Evolutionary conservation across 2,888 invertebrate species (phyloP).

Genomic region (Calephelis perditalis): DNA sequence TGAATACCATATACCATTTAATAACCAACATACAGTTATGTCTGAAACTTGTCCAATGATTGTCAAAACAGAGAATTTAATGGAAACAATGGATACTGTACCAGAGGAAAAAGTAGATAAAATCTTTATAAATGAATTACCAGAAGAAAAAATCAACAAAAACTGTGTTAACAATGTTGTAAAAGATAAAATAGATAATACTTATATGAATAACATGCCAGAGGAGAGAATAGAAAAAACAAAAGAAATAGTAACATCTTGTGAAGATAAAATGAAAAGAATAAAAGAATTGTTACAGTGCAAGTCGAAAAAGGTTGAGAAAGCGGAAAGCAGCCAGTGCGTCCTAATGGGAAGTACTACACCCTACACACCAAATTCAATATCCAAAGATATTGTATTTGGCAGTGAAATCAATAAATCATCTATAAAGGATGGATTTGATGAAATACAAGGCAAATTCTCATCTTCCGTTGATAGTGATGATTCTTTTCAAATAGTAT

Average conservation of each 20-base stretch:
- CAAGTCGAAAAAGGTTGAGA: conserved; percentile 19
- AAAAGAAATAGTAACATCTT: conserved; percentile 41
- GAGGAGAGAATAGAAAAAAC: conserved; percentile 22
- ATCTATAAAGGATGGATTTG: conserved; percentile 41
- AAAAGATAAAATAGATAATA: conserved; percentile 1
- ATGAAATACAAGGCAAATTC: conserved; percentile 61
- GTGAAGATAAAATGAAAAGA: conserved; percentile 59
- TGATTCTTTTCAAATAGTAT: conserved; percentile 70
- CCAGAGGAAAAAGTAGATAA: background rate
- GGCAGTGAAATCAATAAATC: conserved; percentile 41
- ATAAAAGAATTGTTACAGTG: conserved; percentile 48
- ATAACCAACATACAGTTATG: conserved; percentile 39
- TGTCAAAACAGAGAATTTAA: conserved; percentile 40
- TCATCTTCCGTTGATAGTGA: conserved; percentile 52
- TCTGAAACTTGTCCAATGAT: conserved; percentile 42
- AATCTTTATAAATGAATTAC: conserved; percentile 24
- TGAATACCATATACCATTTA: conserved; percentile 43
- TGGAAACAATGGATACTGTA: conserved; percentile 34
- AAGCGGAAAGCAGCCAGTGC: background rate
- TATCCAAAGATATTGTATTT: conserved; percentile 37
- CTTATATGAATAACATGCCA: conserved; percentile 18
- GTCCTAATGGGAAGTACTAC: conserved; percentile 12
- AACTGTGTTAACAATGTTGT: too few relatives aligned
- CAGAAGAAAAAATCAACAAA: conserved; percentile 18
- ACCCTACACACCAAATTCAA: conserved; percentile 29